phyloP scores from a whole-genome alignment of 2,797 vertebrate genomes.

The Spinus pinus region DNA sequence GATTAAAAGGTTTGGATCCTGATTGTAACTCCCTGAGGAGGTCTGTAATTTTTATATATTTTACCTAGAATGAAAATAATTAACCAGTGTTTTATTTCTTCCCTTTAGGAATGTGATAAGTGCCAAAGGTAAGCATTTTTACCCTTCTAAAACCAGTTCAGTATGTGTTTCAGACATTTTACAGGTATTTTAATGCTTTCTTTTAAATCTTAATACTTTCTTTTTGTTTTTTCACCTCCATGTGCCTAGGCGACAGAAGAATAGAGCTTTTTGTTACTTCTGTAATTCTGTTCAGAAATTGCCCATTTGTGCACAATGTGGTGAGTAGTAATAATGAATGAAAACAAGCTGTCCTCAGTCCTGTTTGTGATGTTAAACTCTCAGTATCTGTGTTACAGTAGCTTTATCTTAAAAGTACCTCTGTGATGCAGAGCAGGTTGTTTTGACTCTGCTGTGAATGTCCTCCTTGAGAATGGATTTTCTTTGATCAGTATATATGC shows the following conservation, averaged over 20 bases:
- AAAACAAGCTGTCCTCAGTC: neutral
- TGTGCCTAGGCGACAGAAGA: slow-evolving; percentile 90
- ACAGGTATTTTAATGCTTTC: slow-evolving; percentile 3
- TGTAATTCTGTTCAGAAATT: slow-evolving; percentile 93
- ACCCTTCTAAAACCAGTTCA: neutral
- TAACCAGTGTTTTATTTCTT: slow-evolving; percentile 5
- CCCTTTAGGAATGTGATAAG: slow-evolving; percentile 93
- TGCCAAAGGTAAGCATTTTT: slow-evolving; percentile 88
- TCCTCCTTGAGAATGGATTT: neutral
- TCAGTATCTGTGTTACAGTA: neutral
- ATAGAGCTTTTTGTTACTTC: slow-evolving; percentile 98
- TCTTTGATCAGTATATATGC: neutral
- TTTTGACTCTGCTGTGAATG: neutral
- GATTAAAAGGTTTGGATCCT: neutral
- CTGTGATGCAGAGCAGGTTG: neutral
- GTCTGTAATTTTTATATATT: neutral
- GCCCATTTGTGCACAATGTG: slow-evolving; percentile 95
- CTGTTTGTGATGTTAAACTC: neutral
- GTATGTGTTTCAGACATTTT: neutral
- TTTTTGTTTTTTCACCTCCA: neutral
- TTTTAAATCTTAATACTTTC: neutral
- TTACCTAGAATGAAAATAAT: slow-evolving; percentile 37
- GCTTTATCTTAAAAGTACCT: neutral
- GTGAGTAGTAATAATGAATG: slow-evolving; percentile 77
- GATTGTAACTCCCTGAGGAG: neutral